These are phyloP conservation scores for Lomographa bimaculata DNA, from an alignment of 2,888 invertebrate species.

Conservation along the genomic window DNA sequence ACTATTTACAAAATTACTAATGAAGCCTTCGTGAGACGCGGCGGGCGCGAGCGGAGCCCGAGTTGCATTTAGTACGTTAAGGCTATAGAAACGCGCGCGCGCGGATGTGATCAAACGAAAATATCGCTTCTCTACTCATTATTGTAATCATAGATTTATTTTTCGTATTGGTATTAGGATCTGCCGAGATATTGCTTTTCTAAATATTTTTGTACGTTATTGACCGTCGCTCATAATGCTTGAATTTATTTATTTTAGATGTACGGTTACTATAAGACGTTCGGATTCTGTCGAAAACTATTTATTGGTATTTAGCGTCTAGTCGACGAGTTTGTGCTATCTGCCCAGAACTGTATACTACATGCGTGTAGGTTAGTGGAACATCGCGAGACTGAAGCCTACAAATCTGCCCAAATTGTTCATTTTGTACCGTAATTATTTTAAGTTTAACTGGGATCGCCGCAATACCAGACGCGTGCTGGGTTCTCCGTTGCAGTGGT, in stretches of 20 bases:
- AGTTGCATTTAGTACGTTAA: constrained; percentile 61
- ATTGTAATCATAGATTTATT: constrained; percentile 67
- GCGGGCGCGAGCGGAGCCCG: constrained; percentile 49
- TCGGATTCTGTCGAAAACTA: constrained; percentile 53
- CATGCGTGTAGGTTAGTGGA: constrained; percentile 49
- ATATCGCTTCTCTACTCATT: constrained; percentile 65
- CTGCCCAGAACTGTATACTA: constrained; percentile 37
- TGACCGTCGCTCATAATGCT: constrained; percentile 59
- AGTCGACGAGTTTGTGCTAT: constrained; percentile 58
- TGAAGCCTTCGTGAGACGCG: constrained; percentile 40
- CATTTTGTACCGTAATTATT: constrained; percentile 54
- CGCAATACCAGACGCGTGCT: constrained; percentile 65
- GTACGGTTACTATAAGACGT: constrained; percentile 51
- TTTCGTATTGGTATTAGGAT: constrained; percentile 59
- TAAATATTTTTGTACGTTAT: constrained; percentile 51
- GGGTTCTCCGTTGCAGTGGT: no score
- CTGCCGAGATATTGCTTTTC: constrained; percentile 68
- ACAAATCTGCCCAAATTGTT: constrained; percentile 42
- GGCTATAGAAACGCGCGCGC: constrained; percentile 51
- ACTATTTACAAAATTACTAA: constrained; percentile 51
- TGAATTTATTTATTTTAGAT: constrained; percentile 73
- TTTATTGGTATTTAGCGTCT: constrained; percentile 74
- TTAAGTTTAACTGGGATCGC: constrained; percentile 61
- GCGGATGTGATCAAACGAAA: constrained; percentile 69
- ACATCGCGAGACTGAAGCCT: constrained; percentile 60